Evolutionary conservation across 2,888 invertebrate genomes (phyloP).

Genomic region (Ormyrus rosae): DNA sequence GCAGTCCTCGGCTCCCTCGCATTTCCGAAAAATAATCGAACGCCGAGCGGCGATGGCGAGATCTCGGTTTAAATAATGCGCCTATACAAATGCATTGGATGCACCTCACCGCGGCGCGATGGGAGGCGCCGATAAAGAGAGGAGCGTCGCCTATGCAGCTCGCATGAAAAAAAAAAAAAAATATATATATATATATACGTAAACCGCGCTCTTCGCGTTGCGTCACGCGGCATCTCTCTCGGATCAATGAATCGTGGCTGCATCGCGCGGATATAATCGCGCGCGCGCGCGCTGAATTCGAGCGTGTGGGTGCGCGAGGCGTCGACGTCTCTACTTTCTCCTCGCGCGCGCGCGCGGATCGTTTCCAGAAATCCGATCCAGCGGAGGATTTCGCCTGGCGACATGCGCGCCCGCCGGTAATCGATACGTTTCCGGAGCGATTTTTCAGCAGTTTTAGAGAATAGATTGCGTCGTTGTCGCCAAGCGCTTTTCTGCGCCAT

Average conservation of each 20-base stretch:
- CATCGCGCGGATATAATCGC: neutral
- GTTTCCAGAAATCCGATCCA: slow-evolving; percentile 58
- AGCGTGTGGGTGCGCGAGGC: slow-evolving; percentile 60
- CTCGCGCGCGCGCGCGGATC: slow-evolving; percentile 32
- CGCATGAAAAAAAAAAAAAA: slow-evolving; percentile 55
- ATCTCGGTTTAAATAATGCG: slow-evolving; percentile 44
- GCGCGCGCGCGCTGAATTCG: neutral
- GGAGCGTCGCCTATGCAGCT: neutral
- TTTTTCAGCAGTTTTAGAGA: slow-evolving; percentile 35
- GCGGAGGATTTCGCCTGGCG: slow-evolving; percentile 37
- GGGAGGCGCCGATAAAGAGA: slow-evolving; percentile 34
- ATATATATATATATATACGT: neutral
- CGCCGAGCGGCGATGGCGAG: neutral
- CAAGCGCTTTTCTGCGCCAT: no score
- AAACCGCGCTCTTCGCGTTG: slow-evolving; percentile 27
- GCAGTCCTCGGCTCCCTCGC: no score
- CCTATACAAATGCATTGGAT: slow-evolving; percentile 38
- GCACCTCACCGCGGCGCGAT: slow-evolving; percentile 16
- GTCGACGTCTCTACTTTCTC: slow-evolving; percentile 64
- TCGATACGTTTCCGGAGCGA: slow-evolving; percentile 61
- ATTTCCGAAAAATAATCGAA: slow-evolving; percentile 31
- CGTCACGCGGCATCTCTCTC: slow-evolving; percentile 30
- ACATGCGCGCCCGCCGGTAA: slow-evolving; percentile 45
- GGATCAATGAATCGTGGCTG: slow-evolving; percentile 44
- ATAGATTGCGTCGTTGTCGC: slow-evolving; percentile 43